Conservation (phyloP, 2,888 invertebrate genomes). For the Platypus cylindrus region DNA sequence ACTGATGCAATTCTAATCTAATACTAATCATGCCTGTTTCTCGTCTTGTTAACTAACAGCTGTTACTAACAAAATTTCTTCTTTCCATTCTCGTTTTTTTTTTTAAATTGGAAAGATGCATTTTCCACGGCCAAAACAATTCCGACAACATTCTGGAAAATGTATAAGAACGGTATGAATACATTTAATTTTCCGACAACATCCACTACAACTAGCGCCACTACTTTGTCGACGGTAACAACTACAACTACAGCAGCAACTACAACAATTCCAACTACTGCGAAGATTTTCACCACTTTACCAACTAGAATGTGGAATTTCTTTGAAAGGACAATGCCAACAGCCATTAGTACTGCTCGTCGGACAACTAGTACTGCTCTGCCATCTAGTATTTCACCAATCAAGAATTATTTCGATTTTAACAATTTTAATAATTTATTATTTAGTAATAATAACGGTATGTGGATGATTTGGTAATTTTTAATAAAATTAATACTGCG, state of each 20-base stretch:
- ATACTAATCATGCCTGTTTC: too few relatives aligned
- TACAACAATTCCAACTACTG: constrained; percentile 19
- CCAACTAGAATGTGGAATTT: constrained; percentile 5
- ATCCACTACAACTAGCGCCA: too few relatives aligned
- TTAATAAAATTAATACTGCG: too few relatives aligned
- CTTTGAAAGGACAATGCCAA: constrained; percentile 11
- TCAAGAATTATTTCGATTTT: constrained; percentile 32
- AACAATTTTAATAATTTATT: constrained; percentile 32
- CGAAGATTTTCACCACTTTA: constrained; percentile 33
- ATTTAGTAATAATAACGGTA: constrained; percentile 28
- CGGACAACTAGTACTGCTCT: constrained; percentile 12
- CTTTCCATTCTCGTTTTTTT: neutral
- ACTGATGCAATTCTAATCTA: too few relatives aligned
- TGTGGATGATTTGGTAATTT: too few relatives aligned
- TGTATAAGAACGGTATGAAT: constrained; percentile 18
- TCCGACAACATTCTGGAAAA: constrained; percentile 22
- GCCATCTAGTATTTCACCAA: constrained; percentile 18
- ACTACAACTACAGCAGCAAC: constrained; percentile 8
- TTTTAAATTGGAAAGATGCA: constrained; percentile 19
- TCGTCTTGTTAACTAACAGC: too few relatives aligned
- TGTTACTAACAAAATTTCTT: neutral
- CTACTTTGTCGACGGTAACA: constrained; percentile 19
- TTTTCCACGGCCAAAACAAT: constrained; percentile 28
- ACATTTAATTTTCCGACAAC: constrained; percentile 20
- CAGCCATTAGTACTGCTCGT: constrained; percentile 9